Evolutionary conservation across 2,797 vertebrate species (phyloP), one percentile per base, ranked within the genome.

Genomic region (Neosalanx taihuensis): DNA sequence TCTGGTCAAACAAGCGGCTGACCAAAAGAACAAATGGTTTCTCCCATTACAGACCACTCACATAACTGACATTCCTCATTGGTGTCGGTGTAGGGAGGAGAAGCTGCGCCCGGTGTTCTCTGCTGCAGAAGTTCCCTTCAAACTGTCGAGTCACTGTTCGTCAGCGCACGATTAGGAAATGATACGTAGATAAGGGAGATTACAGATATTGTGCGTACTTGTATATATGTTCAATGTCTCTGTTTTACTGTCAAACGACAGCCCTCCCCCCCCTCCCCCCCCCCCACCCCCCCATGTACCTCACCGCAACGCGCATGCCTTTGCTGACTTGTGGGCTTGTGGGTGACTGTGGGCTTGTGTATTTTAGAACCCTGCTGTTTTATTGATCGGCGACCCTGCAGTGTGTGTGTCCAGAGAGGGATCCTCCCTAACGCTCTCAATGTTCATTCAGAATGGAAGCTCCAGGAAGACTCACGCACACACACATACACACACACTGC

Each of bases 11-110:
- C 79, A 72, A 65, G 64, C 81, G 71, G 83, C 80, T 89, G 87
- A 91, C 91, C 88, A 90, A 86, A 90, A 85, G 83, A 85, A 87
- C 81, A 83, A 46, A 46, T 46, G 41, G 41, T 46, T 46, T 76
- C 66, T 77, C 67, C 72, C 73, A 82, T 79, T 67, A 65, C 37
- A 46, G 41, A 46, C 41, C 41, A 75, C 59, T 41, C 76, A 41
- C 72, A 74, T n/a, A 65, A 81, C 82, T 83, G 77, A 80, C 73
- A 82, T 83, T 83, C 81, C 80, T 70, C 33, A 17, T 31, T 66
- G 67, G 57, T 73, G 66, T 71, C 80, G 10, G 46, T 49, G 20
- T 46, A 7, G 15, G 15, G 62, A 67, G 71, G 77, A 77, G 80
- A 57, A 65, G 46, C 6, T 37, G 70, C 53, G 18, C 37, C 7